Conservation (phyloP, 2,113 vertebrate species). For the Elanus axillaris region DNA sequence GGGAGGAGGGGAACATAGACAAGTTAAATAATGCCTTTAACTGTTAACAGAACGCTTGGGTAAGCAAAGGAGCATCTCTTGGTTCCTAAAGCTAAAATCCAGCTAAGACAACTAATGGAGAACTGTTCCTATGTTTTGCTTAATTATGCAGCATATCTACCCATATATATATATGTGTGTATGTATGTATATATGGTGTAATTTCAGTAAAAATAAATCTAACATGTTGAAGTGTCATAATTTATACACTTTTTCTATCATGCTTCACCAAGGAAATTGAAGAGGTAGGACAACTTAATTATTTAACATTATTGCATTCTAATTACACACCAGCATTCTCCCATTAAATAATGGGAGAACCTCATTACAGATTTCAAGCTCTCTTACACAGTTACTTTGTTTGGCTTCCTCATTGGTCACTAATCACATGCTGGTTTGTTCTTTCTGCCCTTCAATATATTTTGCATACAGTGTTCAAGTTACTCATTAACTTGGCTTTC, state of each 20-base stretch:
- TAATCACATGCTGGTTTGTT: constrained; percentile 44
- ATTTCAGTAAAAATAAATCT: constrained; percentile 63
- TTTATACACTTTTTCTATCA: constrained; percentile 88
- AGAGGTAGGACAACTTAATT: constrained; percentile 92
- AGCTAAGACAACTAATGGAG: neutral
- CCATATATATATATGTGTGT: constrained; percentile 55
- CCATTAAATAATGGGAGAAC: constrained; percentile 49
- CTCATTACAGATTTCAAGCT: constrained; percentile 44
- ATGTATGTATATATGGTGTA: constrained; percentile 69
- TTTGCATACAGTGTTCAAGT: neutral
- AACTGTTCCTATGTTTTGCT: constrained; percentile 22
- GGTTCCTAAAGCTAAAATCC: neutral
- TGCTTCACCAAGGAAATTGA: constrained; percentile 98
- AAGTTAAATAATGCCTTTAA: neutral
- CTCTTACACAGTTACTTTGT: constrained; percentile 52
- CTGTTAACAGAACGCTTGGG: neutral
- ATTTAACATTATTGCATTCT: constrained; percentile 63
- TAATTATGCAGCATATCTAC: constrained; percentile 19
- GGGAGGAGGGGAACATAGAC: neutral
- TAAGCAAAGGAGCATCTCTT: neutral
- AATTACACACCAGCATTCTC: constrained; percentile 49
- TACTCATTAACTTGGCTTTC: neutral
- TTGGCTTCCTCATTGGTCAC: constrained; percentile 66
- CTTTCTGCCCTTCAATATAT: constrained; percentile 29
- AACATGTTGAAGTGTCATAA: constrained; percentile 76